Evolutionary conservation across 2,797 vertebrate genomes (phyloP).

Genomic region (Botia kubotai): DNA sequence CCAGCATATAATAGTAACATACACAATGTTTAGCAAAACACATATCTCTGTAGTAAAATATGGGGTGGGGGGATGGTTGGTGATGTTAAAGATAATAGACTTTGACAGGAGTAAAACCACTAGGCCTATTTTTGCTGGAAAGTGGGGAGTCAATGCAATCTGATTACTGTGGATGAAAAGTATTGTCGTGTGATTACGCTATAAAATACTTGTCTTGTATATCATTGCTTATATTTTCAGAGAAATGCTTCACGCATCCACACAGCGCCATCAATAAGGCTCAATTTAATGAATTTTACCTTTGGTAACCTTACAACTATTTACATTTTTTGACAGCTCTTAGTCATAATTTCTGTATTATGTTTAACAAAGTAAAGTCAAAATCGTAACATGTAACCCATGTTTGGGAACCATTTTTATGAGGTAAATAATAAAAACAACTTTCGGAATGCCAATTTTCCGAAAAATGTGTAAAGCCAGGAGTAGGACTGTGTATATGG

Average conservation of each 20-base stretch:
- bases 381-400: background rate
- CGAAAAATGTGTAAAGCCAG: background rate
- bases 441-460: slow-evolving; percentile 13
- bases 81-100: slow-evolving; percentile 8
- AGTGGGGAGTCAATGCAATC: background rate
- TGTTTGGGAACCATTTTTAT: background rate
- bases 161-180: background rate
- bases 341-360: too few relatives aligned
- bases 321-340: too few relatives aligned
- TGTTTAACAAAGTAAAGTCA: background rate
- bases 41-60: slow-evolving; percentile 14
- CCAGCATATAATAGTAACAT: too few relatives aligned
- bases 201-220: too few relatives aligned
- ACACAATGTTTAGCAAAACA: background rate
- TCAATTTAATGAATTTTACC: too few relatives aligned
- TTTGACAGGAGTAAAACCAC: slow-evolving; percentile 27
- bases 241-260: too few relatives aligned
- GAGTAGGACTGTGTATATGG: background rate
- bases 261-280: too few relatives aligned
- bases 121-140: background rate
- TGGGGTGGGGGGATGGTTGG: slow-evolving; percentile 10
- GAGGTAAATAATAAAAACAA: background rate
- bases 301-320: too few relatives aligned
- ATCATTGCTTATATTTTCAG: too few relatives aligned
- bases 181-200: background rate